phyloP scores from a whole-genome alignment of 2,113 vertebrate species.

The Tragelaphus buxtoni region DNA sequence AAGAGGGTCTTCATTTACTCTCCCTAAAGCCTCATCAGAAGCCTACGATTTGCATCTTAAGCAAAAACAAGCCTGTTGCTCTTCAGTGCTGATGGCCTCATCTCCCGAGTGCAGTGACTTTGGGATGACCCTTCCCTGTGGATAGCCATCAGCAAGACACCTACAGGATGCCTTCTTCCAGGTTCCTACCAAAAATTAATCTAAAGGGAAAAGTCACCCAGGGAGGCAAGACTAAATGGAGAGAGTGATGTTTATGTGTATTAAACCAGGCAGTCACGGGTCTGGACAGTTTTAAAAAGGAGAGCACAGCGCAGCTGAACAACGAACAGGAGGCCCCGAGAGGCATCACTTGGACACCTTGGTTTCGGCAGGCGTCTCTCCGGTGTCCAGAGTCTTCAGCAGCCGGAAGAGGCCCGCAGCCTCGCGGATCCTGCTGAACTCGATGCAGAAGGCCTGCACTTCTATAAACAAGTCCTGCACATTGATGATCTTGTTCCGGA shows the following conservation, averaged over 20 bases:
- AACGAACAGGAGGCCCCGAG: not conserved
- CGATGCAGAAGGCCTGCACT: conserved; percentile 98
- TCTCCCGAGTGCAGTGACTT: not conserved
- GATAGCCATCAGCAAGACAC: not conserved
- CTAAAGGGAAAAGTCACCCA: conserved; percentile 16
- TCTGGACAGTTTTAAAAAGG: conserved; percentile 56
- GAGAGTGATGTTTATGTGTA: conserved; percentile 72
- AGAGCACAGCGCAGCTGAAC: conserved; percentile 39
- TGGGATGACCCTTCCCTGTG: not conserved
- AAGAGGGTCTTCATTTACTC: not conserved
- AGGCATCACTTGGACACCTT: conserved; percentile 87
- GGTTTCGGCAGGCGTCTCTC: conserved; percentile 90
- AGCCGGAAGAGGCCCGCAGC: conserved; percentile 97
- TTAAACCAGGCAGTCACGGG: conserved; percentile 56
- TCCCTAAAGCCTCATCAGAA: not conserved
- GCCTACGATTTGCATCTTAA: not conserved
- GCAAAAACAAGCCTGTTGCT: not conserved
- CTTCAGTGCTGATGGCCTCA: not conserved
- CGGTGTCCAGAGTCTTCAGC: conserved; percentile 96
- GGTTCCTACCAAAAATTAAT: conserved; percentile 41
- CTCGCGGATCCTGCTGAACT: conserved; percentile 98
- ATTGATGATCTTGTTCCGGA: conserved; percentile 99
- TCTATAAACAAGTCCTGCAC: conserved; percentile 99
- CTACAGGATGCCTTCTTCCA: not conserved
- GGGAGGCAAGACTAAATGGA: conserved; percentile 70